Evolutionary conservation across 2,888 invertebrate genomes (phyloP).

Genomic region (Morpho deidamia): DNA sequence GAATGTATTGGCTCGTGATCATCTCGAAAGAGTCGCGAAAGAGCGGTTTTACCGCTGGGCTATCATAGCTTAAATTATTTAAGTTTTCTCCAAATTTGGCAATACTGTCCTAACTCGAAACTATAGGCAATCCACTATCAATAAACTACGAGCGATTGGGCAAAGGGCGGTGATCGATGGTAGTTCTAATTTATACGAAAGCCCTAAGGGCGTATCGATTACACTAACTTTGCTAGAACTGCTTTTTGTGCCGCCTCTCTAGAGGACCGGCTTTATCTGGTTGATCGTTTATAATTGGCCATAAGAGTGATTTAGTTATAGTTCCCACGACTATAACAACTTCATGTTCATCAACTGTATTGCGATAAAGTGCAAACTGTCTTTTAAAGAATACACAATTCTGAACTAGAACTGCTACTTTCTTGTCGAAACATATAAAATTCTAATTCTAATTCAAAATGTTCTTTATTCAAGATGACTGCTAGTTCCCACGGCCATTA

Average conservation of each 20-base stretch:
- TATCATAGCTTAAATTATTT: too few relatives aligned
- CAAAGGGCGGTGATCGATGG: conserved; percentile 76
- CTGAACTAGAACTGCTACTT: too few relatives aligned
- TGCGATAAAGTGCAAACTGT: too few relatives aligned
- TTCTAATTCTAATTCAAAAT: too few relatives aligned
- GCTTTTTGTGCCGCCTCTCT: conserved; percentile 68
- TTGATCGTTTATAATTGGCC: conserved; percentile 21
- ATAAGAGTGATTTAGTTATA: conserved; percentile 11
- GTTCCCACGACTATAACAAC: conserved; percentile 14
- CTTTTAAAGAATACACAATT: too few relatives aligned
- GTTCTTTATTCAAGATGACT: too few relatives aligned
- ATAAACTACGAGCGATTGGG: conserved; percentile 73
- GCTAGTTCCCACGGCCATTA: too few relatives aligned
- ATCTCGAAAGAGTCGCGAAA: too few relatives aligned
- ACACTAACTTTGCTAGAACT: conserved; percentile 58
- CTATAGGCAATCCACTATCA: conserved; percentile 70
- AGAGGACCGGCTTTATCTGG: conserved; percentile 36
- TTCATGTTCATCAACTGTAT: too few relatives aligned
- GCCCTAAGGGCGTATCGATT: conserved; percentile 77
- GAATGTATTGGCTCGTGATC: too few relatives aligned
- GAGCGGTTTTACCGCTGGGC: too few relatives aligned
- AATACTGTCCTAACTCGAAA: conserved; percentile 35
- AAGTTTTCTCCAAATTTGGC: background rate
- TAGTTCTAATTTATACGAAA: conserved; percentile 74
- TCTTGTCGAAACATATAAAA: too few relatives aligned